These are phyloP conservation scores for Hemicordylus capensis DNA, from an alignment of 2,113 vertebrate genomes.

Conservation along the genomic window DNA sequence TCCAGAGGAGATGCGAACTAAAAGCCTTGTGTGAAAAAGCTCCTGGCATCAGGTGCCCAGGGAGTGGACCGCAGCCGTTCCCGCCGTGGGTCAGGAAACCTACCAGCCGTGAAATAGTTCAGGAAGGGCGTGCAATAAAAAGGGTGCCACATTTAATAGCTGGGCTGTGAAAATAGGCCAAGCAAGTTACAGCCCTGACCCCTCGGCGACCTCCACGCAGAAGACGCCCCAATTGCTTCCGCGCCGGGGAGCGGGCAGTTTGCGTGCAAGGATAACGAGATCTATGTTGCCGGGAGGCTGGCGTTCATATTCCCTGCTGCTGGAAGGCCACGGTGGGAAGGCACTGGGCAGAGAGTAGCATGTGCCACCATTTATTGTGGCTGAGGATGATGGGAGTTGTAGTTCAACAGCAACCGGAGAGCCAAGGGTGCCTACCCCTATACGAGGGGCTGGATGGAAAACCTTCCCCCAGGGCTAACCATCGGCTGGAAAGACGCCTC, in stretches of 20 bases:
- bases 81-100: background rate
- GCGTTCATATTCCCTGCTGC: too few species aligned
- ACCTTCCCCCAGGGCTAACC: too few species aligned
- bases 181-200: background rate
- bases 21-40: too few species aligned
- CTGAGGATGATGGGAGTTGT: too few species aligned
- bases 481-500: too few species aligned
- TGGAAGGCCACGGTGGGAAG: background rate
- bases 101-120: background rate
- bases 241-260: background rate
- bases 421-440: too few species aligned
- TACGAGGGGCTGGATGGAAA: too few species aligned
- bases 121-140: background rate
- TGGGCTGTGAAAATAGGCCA: background rate
- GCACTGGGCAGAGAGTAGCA: background rate
- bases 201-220: background rate
- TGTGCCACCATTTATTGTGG: too few species aligned
- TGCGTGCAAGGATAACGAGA: background rate
- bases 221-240: background rate
- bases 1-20: too few species aligned
- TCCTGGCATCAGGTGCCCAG: background rate
- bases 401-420: too few species aligned
- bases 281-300: background rate
- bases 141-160: constrained; percentile 5
- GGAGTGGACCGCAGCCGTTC: background rate